Evolutionary conservation across 2,113 vertebrate species (phyloP), one percentile per base, ranked within the genome.

Genomic region (Pterophyllum scalare): DNA sequence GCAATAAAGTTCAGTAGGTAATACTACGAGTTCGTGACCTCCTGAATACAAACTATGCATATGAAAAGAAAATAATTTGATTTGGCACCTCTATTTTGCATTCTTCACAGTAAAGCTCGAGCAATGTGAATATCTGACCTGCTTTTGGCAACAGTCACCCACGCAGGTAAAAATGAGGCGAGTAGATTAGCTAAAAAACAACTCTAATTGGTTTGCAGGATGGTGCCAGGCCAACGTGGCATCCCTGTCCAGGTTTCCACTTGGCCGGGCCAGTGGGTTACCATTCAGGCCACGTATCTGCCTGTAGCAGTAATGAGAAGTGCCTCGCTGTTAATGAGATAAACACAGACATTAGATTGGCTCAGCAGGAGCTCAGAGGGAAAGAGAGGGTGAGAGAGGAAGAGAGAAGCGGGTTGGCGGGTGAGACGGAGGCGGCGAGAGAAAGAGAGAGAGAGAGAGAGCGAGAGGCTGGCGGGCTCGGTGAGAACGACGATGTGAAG

Each of bases 311-410:
- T 91, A 83, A 91, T 87, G 87, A 90, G 86, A 81, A 88, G 88
- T 59, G 92, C 70, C 83, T 81, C 49, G 15, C 83, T 60, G 83
- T 92, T 95, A 94, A 94, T 94, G 91, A 94, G 93, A 94, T 94
- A 94, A 95, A 95, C 88, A 92, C 93, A 93, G 91, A 92, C 93
- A 89, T 95, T 93, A 95, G 87, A 88, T 88, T 88, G 83, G 81
- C 90, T 90, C 93, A 80, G 88, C 89, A 3, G 91, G 89, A 61
- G 87, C 79, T 80, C 59, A 0, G 49, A 83, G 81, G 52, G 35
- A 59, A 24, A 70, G 38, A 80, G 75, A 82, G 82, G 76, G 22
- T 3, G 82, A 77, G 86, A 67, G 80, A 74, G 80, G 52, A 0
- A 78, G 22, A 61, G 26, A 75, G 40, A 54, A 56, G 79, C 35